A percentile compares a stretch with the other conserved stretches of the same genome.
Conservation (phyloP, 2,797 vertebrate genomes). For the Pseudomugil gertrudae region DNA sequence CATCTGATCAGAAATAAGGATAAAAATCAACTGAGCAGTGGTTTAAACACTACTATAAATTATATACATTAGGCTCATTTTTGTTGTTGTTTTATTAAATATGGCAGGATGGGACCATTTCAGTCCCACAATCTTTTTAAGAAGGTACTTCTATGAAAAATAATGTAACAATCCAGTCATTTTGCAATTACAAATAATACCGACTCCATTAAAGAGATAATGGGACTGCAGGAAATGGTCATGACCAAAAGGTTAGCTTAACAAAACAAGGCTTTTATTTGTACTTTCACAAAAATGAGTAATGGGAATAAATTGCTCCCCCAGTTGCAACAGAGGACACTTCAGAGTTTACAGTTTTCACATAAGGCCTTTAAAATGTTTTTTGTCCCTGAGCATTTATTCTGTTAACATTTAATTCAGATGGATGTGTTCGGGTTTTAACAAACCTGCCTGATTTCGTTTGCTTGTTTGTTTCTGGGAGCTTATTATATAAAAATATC, state of each 20-base stretch:
- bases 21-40: background rate
- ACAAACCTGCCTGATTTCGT: no score
- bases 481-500: no score
- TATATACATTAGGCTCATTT: background rate
- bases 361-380: no score
- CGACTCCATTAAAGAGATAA: slow-evolving; percentile 30
- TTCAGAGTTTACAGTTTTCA: background rate
- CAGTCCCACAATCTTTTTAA: background rate
- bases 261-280: background rate
- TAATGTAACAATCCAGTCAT: background rate
- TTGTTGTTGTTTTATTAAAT: background rate
- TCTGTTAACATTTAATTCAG: no score
- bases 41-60: background rate
- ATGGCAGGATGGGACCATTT: background rate
- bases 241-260: slow-evolving; percentile 16
- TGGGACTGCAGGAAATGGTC: slow-evolving; percentile 16
- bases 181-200: slow-evolving; percentile 5
- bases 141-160: background rate
- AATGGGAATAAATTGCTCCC: background rate
- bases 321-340: background rate
- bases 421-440: no score
- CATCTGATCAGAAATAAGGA: background rate
- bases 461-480: no score
- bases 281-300: background rate
- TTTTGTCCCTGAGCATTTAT: no score